These are phyloP conservation scores for Poecilia picta DNA, from an alignment of 2,797 vertebrate species.

Conservation along the genomic window DNA sequence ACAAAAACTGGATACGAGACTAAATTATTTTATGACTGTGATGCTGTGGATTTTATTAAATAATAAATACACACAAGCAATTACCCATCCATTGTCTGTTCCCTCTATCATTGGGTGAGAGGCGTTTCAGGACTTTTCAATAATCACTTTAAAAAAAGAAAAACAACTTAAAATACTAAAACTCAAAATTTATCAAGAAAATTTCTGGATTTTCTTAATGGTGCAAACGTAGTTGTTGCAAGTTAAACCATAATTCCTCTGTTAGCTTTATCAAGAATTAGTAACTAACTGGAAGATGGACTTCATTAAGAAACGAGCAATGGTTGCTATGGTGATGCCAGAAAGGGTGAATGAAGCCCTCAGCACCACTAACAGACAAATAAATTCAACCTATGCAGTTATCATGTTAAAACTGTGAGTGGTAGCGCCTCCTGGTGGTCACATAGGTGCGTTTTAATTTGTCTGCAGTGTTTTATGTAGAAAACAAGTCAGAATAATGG, in stretches of 20 bases:
- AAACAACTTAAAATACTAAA: too few species aligned
- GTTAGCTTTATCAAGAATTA: not conserved
- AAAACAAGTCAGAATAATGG: not conserved
- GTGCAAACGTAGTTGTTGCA: not conserved
- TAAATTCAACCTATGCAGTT: not conserved
- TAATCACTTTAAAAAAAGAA: too few species aligned
- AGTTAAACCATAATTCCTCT: not conserved
- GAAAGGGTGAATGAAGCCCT: not conserved
- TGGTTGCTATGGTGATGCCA: not conserved
- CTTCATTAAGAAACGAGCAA: not conserved
- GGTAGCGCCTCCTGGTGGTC: not conserved
- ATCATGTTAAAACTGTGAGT: not conserved
- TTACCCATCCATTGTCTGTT: too few species aligned
- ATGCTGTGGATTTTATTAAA: too few species aligned
- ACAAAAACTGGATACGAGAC: too few species aligned
- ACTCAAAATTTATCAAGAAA: not conserved
- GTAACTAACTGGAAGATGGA: not conserved
- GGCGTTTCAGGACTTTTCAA: too few species aligned
- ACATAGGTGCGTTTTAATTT: not conserved
- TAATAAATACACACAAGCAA: too few species aligned
- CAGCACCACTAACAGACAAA: not conserved
- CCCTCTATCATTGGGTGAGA: too few species aligned
- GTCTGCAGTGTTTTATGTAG: not conserved
- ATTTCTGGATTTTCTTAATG: not conserved
- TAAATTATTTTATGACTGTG: too few species aligned